These are phyloP conservation scores for Nasalis larvatus DNA, from an alignment of 2,113 vertebrate genomes.

Conservation along the genomic window DNA sequence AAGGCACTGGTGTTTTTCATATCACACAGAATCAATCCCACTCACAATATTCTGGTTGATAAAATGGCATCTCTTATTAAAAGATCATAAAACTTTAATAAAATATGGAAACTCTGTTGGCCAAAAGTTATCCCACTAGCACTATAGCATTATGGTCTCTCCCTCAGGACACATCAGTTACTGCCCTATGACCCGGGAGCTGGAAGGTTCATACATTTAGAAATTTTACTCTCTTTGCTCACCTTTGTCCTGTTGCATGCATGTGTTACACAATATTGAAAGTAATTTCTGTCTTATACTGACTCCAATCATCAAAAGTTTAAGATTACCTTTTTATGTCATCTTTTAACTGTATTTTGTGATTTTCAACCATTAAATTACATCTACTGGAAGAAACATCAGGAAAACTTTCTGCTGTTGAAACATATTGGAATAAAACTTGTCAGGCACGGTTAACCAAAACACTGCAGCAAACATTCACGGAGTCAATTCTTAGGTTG, in stretches of 20 bases:
- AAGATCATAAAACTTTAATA: too few relatives aligned
- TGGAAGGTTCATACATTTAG: neutral
- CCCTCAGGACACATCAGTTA: neutral
- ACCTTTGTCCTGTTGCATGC: neutral
- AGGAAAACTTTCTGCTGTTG: rapidly evolving
- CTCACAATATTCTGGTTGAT: neutral
- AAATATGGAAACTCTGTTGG: neutral
- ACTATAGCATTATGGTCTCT: too few relatives aligned
- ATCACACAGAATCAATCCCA: neutral
- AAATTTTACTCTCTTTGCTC: rapidly evolving
- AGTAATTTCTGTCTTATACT: neutral
- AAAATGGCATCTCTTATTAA: neutral
- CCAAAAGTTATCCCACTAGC: neutral
- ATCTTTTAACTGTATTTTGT: neutral
- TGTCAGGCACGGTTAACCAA: neutral
- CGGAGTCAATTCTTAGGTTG: neutral
- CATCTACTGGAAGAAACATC: neutral
- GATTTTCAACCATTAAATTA: too few relatives aligned
- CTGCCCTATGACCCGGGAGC: neutral
- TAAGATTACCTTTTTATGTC: neutral
- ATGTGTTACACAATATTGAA: neutral
- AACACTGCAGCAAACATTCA: neutral
- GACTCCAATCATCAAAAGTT: neutral
- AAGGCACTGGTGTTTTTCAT: neutral
- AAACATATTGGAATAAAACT: neutral